These are phyloP conservation scores for Lasius platythorax DNA, from an alignment of 2,888 invertebrate genomes.

Conservation along the genomic window DNA sequence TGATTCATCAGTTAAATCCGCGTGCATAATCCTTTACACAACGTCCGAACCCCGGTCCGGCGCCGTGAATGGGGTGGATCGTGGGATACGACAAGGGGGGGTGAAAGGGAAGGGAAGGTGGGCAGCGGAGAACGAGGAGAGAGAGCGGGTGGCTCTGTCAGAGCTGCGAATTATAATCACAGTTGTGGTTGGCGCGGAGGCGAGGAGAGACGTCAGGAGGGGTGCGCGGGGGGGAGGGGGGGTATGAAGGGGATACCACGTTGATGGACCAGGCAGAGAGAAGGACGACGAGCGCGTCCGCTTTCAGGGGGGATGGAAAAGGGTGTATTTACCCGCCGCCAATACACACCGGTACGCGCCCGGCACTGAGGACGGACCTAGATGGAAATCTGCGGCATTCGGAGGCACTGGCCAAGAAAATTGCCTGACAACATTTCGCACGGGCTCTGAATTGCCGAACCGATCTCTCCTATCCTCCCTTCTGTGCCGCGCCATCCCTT, in stretches of 20 bases:
- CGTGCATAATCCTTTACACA: slow-evolving; percentile 86
- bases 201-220: slow-evolving; percentile 58
- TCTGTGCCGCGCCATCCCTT: slow-evolving; percentile 44
- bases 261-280: slow-evolving; percentile 49
- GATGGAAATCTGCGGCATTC: slow-evolving; percentile 86
- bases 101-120: slow-evolving; percentile 41
- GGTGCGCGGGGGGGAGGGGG: slow-evolving; percentile 29
- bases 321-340: slow-evolving; percentile 77
- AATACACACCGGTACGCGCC: slow-evolving; percentile 69
- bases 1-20: slow-evolving; percentile 86
- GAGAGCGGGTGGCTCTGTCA: slow-evolving; percentile 73
- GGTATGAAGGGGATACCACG: slow-evolving; percentile 16
- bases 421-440: slow-evolving; percentile 86
- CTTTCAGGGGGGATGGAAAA: slow-evolving; percentile 79
- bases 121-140: slow-evolving; percentile 53
- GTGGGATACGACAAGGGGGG: slow-evolving; percentile 53
- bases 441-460: slow-evolving; percentile 80
- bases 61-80: slow-evolving; percentile 60
- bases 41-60: slow-evolving; percentile 76
- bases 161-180: slow-evolving; percentile 85
- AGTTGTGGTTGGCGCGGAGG: slow-evolving; percentile 84
- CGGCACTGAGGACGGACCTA: slow-evolving; percentile 77
- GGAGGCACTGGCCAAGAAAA: slow-evolving; percentile 86
- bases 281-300: slow-evolving; percentile 67
- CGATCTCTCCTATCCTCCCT: slow-evolving; percentile 39